Percentiles rank a stretch among this genome's conserved stretches.
Evolutionary conservation across 2,113 vertebrate species (phyloP).

Genomic region (Cynocephalus volans): DNA sequence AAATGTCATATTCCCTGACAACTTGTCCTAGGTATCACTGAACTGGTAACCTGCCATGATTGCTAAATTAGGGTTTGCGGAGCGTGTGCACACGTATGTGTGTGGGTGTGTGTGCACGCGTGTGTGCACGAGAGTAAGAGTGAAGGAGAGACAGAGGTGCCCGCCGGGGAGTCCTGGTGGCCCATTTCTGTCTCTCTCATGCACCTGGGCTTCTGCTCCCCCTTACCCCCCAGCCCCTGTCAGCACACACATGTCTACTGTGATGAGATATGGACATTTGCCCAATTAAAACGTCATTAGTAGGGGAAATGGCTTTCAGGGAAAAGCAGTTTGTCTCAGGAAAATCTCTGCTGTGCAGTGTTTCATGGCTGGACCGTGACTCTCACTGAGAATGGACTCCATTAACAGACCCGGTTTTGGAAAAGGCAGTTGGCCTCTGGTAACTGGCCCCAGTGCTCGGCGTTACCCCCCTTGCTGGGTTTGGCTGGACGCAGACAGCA

Average conservation of each 20-base stretch:
- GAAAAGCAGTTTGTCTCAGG: neutral
- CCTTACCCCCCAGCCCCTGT: too few species aligned
- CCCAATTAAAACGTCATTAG: neutral
- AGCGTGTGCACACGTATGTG: neutral
- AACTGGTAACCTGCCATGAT: slow-evolving; percentile 8
- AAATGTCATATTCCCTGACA: neutral
- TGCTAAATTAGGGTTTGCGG: neutral
- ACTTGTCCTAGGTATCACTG: neutral
- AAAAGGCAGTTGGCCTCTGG: neutral
- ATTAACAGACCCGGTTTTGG: accelerated
- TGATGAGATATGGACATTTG: neutral
- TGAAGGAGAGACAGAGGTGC: neutral
- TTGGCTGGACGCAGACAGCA: neutral
- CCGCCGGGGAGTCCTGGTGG: neutral
- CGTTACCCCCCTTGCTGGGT: accelerated
- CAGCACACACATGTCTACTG: neutral
- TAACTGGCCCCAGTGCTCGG: accelerated
- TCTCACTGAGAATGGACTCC: neutral
- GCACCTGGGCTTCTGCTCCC: neutral
- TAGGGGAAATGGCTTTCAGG: neutral
- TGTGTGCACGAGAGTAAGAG: neutral
- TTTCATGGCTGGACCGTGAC: neutral
- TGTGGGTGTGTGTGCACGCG: neutral
- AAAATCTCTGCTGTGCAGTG: neutral
- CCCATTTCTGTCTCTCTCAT: neutral